Evolutionary conservation across 2,113 vertebrate genomes (phyloP), one percentile per base, ranked within the genome.

Genomic region (Mormyrus iriodes): DNA sequence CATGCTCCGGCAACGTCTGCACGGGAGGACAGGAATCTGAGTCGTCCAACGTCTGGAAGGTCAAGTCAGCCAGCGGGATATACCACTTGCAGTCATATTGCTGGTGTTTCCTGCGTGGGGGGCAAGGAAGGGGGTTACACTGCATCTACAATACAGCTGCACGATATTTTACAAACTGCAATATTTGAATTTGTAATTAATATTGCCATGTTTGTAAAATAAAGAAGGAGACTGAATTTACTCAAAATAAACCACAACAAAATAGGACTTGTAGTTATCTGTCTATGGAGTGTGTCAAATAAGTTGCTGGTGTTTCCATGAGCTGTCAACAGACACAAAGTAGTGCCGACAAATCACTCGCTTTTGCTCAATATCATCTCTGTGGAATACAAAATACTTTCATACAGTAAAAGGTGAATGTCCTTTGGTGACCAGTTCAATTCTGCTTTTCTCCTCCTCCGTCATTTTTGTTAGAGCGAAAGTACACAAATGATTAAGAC

Each of bases 1-100:
- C 98, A 0, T 99, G 96, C 94, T 99, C 98, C 0, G 98, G 97
- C 92, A 99, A 96, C 88, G 97, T 97, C 13, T 99, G 98, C 83
- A 99, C 96, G 88, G 97, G 98, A 0, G 96, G 97, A 91, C 96
- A 97, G 87, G 97, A 93, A 91, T 99, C 98, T 0, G 97, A 96
- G 76, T 99, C 98, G 85, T 99, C 98, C 21, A 96, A 95, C 0
- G 97, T 97, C 31, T 98, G 98, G 93, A 99, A 99, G 88, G 96
- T 96, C 90, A 99, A 93, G 93, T 99, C 98, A 0, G 97, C 98
- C 94, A 99, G 94, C 2, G 98, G 98, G 93, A 99, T 96, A 92
- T 99, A 99, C 98, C 98, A 99, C 94, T 99, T 99, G 92, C 98
- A 99, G 94, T 99, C 98, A 0, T 99, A 99, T 88, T 99, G 98